These are phyloP conservation scores for Syngnathus scovelli DNA, from an alignment of 2,113 vertebrate genomes.

Conservation along the genomic window DNA sequence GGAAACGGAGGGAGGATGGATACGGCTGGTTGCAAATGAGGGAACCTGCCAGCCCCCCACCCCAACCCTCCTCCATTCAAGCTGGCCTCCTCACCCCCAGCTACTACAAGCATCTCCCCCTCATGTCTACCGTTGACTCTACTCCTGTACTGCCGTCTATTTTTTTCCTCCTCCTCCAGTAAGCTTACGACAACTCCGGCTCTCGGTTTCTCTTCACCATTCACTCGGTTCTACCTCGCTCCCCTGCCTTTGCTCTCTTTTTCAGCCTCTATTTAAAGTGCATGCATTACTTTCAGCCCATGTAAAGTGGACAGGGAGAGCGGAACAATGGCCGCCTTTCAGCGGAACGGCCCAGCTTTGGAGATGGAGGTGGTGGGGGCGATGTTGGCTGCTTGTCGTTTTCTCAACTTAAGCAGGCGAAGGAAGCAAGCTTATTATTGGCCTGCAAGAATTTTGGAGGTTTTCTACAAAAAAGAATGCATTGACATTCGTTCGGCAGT, in stretches of 20 bases:
- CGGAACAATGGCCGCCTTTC: slow-evolving; percentile 83
- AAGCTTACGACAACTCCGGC: slow-evolving; percentile 65
- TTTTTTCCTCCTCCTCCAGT: slow-evolving; percentile 2
- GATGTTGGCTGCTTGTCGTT: slow-evolving; percentile 41
- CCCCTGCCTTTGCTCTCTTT: slow-evolving; percentile 47
- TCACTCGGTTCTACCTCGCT: slow-evolving; percentile 48
- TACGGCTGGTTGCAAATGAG: slow-evolving; percentile 32
- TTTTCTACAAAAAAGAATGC: background rate
- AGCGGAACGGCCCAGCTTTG: slow-evolving; percentile 60
- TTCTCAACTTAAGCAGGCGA: slow-evolving; percentile 44
- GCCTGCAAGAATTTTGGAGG: slow-evolving; percentile 6
- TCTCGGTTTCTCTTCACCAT: slow-evolving; percentile 38
- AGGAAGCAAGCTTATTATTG: slow-evolving; percentile 48
- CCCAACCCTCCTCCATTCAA: slow-evolving; percentile 17
- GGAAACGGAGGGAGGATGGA: slow-evolving; percentile 35
- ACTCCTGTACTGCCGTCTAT: slow-evolving; percentile 30
- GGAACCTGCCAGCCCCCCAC: slow-evolving; percentile 34
- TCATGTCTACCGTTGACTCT: slow-evolving; percentile 43
- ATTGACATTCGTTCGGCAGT: no score
- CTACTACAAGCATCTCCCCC: slow-evolving; percentile 32
- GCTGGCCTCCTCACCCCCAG: slow-evolving; percentile 28
- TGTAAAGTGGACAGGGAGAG: slow-evolving; percentile 70
- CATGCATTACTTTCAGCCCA: slow-evolving; percentile 76
- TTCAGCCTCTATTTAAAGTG: slow-evolving; percentile 63
- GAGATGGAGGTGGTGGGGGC: slow-evolving; percentile 27